Evolutionary conservation across 2,797 vertebrate genomes (phyloP), one percentile per base, ranked within the genome.

Genomic region (Danio aesculapii): DNA sequence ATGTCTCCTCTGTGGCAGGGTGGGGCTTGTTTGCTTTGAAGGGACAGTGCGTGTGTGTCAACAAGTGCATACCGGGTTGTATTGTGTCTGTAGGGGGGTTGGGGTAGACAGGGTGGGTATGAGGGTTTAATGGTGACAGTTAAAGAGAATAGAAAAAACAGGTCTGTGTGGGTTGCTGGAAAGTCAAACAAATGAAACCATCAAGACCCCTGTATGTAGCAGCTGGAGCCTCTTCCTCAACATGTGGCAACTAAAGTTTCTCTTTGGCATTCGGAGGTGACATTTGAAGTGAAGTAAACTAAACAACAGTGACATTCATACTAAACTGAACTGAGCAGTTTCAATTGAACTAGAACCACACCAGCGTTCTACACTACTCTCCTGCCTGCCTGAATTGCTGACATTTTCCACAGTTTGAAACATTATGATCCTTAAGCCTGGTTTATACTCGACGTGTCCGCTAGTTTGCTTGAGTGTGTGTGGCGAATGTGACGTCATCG

Each of bases 1-100:
- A 79, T 69, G 84, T 85, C 87, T 84, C 84, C 84, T 81, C 83
- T 68, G 84, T 87, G 89, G 81, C 86, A 89, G 89, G 92, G 90
- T 83, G 89, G 88, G 90, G 89, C 81, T 79, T 89, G 84, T 89
- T 91, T 90, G 89, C 89, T 91, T 91, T 91, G 89, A 92, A 92
- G 90, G 84, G 87, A 83, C 88, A 87, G 82, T 84, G 82, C 88
- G 86, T 87, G 84, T 85, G 72, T 73, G 69, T 75, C 44, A 82
- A 69, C 73, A 84, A 69, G 62, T 53, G 68, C 81, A 84, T 86
- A 84, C 81, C 67, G 84, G 50, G 41, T 46, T 9, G 63, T 39
- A 76, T 75, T 70, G 76, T 79, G 50, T 0, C 63, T 49, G 43
- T 57, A 68, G 44, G 74, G 74, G 43, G 58, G 46, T 19, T 71